Evolutionary conservation across 2,888 invertebrate species (phyloP), one percentile per base, ranked within the genome.

Genomic region (Onchidella celtica): DNA sequence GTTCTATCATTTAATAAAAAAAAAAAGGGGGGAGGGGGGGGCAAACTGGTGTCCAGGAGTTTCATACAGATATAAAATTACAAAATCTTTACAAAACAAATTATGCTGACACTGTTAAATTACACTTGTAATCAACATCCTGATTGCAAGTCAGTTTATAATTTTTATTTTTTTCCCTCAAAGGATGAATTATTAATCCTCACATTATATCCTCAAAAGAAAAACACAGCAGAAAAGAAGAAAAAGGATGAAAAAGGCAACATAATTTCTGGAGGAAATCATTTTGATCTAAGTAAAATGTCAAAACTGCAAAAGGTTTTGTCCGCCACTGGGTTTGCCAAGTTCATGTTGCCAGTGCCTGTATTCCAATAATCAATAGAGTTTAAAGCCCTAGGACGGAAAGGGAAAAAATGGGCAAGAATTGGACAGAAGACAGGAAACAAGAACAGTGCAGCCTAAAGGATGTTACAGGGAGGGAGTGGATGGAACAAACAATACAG

Each of bases 341-440:
- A n/a, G 68, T n/a, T 68, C 38, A 68, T 68, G 68, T 68, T 2
- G 38, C 68, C 29, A n/a, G 38, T 24, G 4, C 24, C 9, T 68
- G 68, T 68, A 9, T 38, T 68, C 68, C 68, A 68, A 68, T 68
- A 68, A 68, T 68, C 68, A 72, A 57, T 57, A 57, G 17, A 32
- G 29, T 47, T 57, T 47, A 72, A 72, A 72, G 68, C 68, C 68
- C 68, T 68, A 68, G 38, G 68, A 68, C 24, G 38, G 68, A n/a
- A n/a, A 61, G 61, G 40, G 40, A 65, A 32, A 77, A 47, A 55
- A 55, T 14, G 24, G 57, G 66, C 38, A 40, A 68, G 74, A 61
- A 55, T 34, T 24, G 36, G 27, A 72, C 27, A 72, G 72, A 55
- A 40, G 24, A 40, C 24, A 17, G 38, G 72, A 55, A 3, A 72